A percentile compares a stretch with the other conserved stretches of the same genome.
phyloP scores from a whole-genome alignment of 2,113 vertebrate genomes.

The Bombycilla garrulus region DNA sequence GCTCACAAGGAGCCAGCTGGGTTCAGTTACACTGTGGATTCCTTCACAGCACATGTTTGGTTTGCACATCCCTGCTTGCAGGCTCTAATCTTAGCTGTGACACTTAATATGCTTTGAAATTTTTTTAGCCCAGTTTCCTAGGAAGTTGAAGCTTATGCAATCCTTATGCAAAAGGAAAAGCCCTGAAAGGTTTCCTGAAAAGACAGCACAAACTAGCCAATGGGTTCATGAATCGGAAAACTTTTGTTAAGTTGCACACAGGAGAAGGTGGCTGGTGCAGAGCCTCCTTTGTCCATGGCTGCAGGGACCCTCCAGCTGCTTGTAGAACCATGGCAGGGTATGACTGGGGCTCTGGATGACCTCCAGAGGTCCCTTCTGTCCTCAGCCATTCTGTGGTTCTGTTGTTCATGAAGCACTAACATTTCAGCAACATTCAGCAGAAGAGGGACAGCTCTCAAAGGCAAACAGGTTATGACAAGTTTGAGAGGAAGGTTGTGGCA shows the following conservation, averaged over 20 bases:
- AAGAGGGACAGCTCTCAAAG: not conserved
- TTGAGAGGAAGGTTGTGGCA: not conserved
- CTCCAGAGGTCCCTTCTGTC: not conserved
- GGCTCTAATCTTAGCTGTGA: slow-evolving; percentile 10
- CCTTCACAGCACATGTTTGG: not conserved
- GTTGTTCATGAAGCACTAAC: not conserved
- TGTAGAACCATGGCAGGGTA: not conserved
- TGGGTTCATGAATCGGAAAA: not conserved
- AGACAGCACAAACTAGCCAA: not conserved
- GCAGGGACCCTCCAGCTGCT: not conserved
- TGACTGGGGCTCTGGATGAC: not conserved
- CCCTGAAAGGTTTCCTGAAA: not conserved
- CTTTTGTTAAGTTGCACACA: not conserved
- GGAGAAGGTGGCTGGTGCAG: not conserved
- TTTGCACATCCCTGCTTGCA: not conserved
- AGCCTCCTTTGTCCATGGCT: not conserved
- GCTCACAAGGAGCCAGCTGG: not conserved
- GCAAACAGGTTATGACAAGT: not conserved
- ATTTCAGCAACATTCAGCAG: not conserved
- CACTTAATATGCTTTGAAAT: not conserved
- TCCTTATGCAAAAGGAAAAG: not conserved
- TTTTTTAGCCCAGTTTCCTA: not conserved
- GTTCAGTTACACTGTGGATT: not conserved
- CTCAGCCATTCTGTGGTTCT: not conserved
- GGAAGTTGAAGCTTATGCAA: not conserved